Evolutionary conservation across 1,140 invertebrate genomes (phyloP), one percentile per base, ranked within the genome.

Genomic region (Globodera ellingtonae): DNA sequence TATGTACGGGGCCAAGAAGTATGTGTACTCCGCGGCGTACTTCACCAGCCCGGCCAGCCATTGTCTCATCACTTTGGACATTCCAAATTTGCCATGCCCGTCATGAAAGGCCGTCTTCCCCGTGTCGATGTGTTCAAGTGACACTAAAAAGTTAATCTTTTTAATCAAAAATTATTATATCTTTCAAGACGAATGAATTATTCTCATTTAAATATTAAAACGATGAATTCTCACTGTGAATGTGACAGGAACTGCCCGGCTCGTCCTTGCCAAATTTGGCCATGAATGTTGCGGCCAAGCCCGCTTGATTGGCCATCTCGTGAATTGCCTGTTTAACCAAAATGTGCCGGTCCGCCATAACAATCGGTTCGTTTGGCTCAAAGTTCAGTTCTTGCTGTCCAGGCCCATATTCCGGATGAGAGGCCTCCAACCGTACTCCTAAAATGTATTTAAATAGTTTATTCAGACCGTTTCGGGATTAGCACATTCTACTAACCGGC

Each of bases 341-440:
- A 15, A 77, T 18, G 24, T 77, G 75, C 6, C 75, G 75, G 69
- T 77, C 75, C 24, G 75, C 75, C 75, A 77, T 77, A n/a, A 13
- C 50, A 13, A 69, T 15, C 4, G 75, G 75, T 48, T 77, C 75
- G n/a, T 15, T n/a, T 7, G 75, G 75, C 21, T 44, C 62, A 47
- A 77, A 77, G 46, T 77, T 77, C 46, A 77, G 75, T 47, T 77
- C 75, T 35, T 77, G 75, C 24, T 77, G 75, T 6, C 56, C 69
- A 0, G 56, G 4, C 62, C 65, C 47, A 69, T 44, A 69, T 77
- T 77, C 75, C 5, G 75, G 46, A n/a, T 77, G 75, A 7, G 59
- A 70, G 5, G 75, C 75, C 50, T 77, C 75, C 62, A 77, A n/a
- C 6, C 21, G 69, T n/a, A 77, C 15, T 3, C 62, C 75, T 77